Evolutionary conservation across 2,113 vertebrate species (phyloP).

Genomic region (Heptranchias perlo): DNA sequence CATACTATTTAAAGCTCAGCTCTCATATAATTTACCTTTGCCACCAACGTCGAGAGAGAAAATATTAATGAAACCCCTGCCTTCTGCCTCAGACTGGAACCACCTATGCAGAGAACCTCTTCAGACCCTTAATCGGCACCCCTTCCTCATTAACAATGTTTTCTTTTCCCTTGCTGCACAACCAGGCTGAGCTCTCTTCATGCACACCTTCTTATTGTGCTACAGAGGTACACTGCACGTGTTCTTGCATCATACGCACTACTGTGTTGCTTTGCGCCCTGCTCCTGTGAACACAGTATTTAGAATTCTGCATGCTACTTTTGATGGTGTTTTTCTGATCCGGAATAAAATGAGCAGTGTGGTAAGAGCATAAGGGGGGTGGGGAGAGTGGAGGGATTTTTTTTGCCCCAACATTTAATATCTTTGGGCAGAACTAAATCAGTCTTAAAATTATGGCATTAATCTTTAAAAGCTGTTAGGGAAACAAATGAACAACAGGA

Average conservation of each 20-base stretch:
- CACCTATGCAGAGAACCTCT: slow-evolving; percentile 57
- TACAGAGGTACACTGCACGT: slow-evolving; percentile 98
- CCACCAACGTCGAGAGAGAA: background rate
- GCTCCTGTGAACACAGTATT: slow-evolving; percentile 36
- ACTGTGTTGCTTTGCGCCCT: slow-evolving; percentile 39
- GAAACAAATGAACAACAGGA: background rate
- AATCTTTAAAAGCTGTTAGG: background rate
- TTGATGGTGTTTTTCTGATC: slow-evolving; percentile 15
- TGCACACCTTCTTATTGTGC: slow-evolving; percentile 99
- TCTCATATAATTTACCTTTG: slow-evolving; percentile 24
- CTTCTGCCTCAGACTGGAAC: slow-evolving; percentile 60
- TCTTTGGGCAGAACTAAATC: background rate
- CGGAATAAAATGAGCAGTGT: slow-evolving; percentile 6
- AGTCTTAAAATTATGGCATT: background rate
- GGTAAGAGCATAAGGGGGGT: background rate
- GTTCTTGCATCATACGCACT: slow-evolving; percentile 52
- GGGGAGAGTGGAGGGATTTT: background rate
- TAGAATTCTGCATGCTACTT: slow-evolving; percentile 31
- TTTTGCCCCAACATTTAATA: background rate
- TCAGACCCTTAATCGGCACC: slow-evolving; percentile 58
- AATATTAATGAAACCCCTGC: slow-evolving; percentile 49
- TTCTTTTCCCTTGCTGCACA: slow-evolving; percentile 77
- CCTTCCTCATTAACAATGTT: slow-evolving; percentile 72
- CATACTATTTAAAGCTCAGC: background rate
- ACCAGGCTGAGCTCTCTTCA: slow-evolving; percentile 98